A percentile compares a stretch with the other conserved stretches of the same genome.
Conservation (phyloP, 1,140 invertebrate genomes). For the Archegozetes longisetosus region DNA sequence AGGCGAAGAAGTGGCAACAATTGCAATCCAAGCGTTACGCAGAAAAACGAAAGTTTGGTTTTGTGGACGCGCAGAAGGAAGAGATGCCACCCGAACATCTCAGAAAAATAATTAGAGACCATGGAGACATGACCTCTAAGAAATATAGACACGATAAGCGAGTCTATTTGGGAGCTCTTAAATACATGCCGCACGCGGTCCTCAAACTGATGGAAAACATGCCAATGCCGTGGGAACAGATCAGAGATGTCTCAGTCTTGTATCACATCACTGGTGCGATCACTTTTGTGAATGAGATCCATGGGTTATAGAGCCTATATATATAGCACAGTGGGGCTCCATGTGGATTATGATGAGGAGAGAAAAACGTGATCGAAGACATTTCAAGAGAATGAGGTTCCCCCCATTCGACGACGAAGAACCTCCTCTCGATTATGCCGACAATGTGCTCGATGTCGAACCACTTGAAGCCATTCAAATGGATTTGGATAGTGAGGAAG, state of each 20-base stretch:
- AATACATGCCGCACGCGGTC: slow-evolving; percentile 99
- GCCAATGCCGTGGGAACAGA: slow-evolving; percentile 99
- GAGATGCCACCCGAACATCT: slow-evolving; percentile 99
- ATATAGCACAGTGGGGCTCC: slow-evolving; percentile 98
- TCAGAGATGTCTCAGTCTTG: slow-evolving; percentile 88
- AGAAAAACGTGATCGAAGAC: slow-evolving; percentile 93
- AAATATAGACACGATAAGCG: slow-evolving; percentile 98
- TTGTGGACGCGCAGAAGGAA: slow-evolving; percentile 97
- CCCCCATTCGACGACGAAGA: slow-evolving; percentile 99
- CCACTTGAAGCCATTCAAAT: slow-evolving; percentile 98
- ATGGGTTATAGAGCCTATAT: slow-evolving; percentile 97
- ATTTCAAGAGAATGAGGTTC: slow-evolving; percentile 99
- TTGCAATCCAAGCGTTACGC: slow-evolving; percentile 92
- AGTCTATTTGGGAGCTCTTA: slow-evolving; percentile 92
- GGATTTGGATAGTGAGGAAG: slow-evolving; percentile 79
- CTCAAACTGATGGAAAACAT: slow-evolving; percentile 98
- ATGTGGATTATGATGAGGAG: slow-evolving; percentile 99
- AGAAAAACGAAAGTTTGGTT: slow-evolving; percentile 95
- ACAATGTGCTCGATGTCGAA: slow-evolving; percentile 97
- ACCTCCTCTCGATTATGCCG: slow-evolving; percentile 96
- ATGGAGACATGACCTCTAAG: slow-evolving; percentile 97
- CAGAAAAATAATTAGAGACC: slow-evolving; percentile 94
- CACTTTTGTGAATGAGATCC: slow-evolving; percentile 99
- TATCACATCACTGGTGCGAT: slow-evolving; percentile 99
- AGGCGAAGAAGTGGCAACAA: slow-evolving; percentile 95